Percentiles rank a stretch among this genome's conserved stretches.
These are phyloP conservation scores for Chorisops tibialis DNA, from an alignment of 2,888 invertebrate species.

Conservation along the genomic window DNA sequence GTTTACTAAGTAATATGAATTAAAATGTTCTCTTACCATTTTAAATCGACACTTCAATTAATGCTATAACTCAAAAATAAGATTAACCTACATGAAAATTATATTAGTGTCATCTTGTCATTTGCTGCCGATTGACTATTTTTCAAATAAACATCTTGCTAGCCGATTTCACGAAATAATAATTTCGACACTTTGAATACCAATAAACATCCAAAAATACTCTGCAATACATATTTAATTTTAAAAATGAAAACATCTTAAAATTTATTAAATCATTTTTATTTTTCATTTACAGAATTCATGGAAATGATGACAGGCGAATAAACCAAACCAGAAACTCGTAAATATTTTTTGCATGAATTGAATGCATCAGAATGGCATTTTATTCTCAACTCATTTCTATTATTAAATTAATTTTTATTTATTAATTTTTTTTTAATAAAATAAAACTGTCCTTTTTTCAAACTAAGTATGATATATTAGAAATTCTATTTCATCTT, in stretches of 20 bases:
- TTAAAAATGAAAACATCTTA: slow-evolving; percentile 7
- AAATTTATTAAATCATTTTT: slow-evolving; percentile 34
- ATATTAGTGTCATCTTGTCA: too few relatives aligned
- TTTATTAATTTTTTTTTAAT: slow-evolving; percentile 11
- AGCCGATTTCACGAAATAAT: not conserved
- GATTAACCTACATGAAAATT: too few relatives aligned
- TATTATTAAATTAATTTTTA: slow-evolving; percentile 20
- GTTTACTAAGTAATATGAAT: too few relatives aligned
- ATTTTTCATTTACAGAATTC: slow-evolving; percentile 71
- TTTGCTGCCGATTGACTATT: not conserved
- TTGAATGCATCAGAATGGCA: slow-evolving; percentile 8
- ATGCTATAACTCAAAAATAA: too few relatives aligned
- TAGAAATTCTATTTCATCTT: not conserved
- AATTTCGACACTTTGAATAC: not conserved
- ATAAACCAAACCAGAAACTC: slow-evolving; percentile 54
- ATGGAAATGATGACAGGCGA: slow-evolving; percentile 97
- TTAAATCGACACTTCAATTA: too few relatives aligned
- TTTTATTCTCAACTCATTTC: slow-evolving; percentile 26
- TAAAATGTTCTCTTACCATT: too few relatives aligned
- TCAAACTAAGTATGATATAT: not conserved
- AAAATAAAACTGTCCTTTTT: slow-evolving; percentile 13
- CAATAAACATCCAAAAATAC: not conserved
- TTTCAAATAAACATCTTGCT: not conserved
- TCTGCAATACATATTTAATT: slow-evolving; percentile 11
- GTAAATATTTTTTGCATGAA: not conserved